Conservation (phyloP, 1,140 invertebrate genomes). For the Acromyrmex charruanus region DNA sequence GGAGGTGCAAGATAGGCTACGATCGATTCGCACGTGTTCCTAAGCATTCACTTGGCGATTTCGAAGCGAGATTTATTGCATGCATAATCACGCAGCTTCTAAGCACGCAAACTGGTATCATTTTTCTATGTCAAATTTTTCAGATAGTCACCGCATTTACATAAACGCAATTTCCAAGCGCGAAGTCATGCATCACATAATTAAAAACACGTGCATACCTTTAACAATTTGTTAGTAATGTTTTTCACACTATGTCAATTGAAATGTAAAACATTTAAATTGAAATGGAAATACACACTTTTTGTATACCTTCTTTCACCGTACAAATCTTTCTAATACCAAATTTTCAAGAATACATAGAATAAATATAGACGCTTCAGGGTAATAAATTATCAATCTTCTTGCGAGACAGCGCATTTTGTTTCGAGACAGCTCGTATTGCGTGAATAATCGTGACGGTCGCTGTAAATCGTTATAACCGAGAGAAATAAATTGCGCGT, state of each 20-base stretch:
- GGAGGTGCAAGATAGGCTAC: slow-evolving; percentile 39
- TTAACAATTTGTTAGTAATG: slow-evolving; percentile 55
- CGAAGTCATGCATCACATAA: slow-evolving; percentile 59
- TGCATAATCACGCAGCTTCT: slow-evolving; percentile 38
- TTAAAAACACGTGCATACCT: slow-evolving; percentile 44
- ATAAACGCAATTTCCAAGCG: slow-evolving; percentile 59
- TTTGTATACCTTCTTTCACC: not conserved
- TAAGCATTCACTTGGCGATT: slow-evolving; percentile 64
- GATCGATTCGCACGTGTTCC: slow-evolving; percentile 66
- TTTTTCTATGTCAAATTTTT: slow-evolving; percentile 71
- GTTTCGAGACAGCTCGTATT: slow-evolving; percentile 50
- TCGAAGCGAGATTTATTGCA: slow-evolving; percentile 68
- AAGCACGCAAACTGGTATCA: slow-evolving; percentile 60
- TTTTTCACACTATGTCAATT: slow-evolving; percentile 13
- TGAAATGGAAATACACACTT: not conserved
- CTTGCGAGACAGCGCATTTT: slow-evolving; percentile 39
- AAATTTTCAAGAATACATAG: not conserved
- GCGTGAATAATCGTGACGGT: slow-evolving; percentile 56
- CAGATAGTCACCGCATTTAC: slow-evolving; percentile 61
- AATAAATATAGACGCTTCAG: slow-evolving; percentile 31
- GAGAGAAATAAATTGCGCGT: slow-evolving; percentile 42
- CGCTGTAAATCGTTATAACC: slow-evolving; percentile 41
- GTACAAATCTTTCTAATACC: not conserved
- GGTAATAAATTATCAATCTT: slow-evolving; percentile 55
- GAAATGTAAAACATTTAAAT: slow-evolving; percentile 7